phyloP scores from a whole-genome alignment of 2,888 invertebrate species.

The Temnothorax unifasciatus region DNA sequence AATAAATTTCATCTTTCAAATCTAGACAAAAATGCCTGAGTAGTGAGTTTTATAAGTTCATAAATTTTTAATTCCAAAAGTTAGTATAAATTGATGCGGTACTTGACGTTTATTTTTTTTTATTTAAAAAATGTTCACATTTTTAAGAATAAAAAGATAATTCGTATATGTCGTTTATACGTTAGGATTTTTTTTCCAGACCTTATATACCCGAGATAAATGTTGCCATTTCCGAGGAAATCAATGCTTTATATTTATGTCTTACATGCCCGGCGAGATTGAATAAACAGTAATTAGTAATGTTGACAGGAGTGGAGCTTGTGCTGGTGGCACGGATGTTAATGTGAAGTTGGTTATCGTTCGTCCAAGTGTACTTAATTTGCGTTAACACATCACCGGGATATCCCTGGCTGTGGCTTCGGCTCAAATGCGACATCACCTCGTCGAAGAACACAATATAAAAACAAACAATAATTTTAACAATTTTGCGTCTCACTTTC shows the following conservation, averaged over 20 bases:
- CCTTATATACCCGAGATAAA: not conserved
- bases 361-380: constrained; percentile 87
- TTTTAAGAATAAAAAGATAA: not conserved
- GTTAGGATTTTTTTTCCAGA: not conserved
- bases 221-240: not conserved
- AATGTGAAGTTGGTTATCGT: constrained; percentile 87
- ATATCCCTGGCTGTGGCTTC: constrained; percentile 87
- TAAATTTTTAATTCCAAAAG: not conserved
- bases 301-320: constrained; percentile 87
- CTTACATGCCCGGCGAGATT: constrained; percentile 89
- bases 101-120: not conserved
- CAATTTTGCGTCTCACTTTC: not conserved
- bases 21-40: not conserved
- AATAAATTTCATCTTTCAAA: not conserved
- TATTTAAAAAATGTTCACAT: not conserved
- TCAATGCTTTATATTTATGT: not conserved
- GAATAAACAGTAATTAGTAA: constrained; percentile 89
- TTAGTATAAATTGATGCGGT: not conserved
- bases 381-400: constrained; percentile 87
- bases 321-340: constrained; percentile 87
- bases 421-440: constrained; percentile 86
- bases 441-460: constrained; percentile 56
- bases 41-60: not conserved
- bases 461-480: constrained; percentile 26
- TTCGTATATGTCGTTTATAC: not conserved